Percentiles rank a stretch among this genome's conserved stretches.
These are phyloP conservation scores for Tympanoctomys barrerae DNA, from an alignment of 2,797 vertebrate species.

Conservation along the genomic window DNA sequence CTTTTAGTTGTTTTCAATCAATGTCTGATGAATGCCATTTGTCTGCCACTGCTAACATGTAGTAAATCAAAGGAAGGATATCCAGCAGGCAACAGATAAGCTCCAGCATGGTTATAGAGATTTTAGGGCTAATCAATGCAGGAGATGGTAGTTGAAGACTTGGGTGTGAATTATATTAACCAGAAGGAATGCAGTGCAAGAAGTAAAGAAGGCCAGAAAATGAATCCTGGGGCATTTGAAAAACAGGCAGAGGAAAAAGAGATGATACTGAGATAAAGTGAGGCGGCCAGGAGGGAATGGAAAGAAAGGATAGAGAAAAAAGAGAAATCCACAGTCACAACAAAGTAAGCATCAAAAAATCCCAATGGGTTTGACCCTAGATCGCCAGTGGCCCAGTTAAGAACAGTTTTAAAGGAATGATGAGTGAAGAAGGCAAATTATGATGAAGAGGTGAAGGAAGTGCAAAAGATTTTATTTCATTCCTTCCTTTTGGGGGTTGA, in stretches of 20 bases:
- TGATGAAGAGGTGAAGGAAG: not conserved
- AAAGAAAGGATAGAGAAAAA: not conserved
- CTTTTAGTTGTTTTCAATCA: not conserved
- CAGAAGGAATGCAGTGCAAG: constrained; percentile 60
- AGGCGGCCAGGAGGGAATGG: not conserved
- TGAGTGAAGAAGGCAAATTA: not conserved
- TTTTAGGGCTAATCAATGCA: not conserved
- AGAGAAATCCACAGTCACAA: not conserved
- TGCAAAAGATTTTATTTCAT: not conserved
- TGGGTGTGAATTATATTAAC: constrained; percentile 67
- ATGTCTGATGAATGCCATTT: not conserved
- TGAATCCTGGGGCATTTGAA: constrained; percentile 62
- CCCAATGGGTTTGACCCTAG: not conserved
- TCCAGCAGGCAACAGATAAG: constrained; percentile 21
- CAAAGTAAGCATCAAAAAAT: not conserved
- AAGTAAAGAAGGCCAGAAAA: constrained; percentile 56
- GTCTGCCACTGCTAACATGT: constrained; percentile 7
- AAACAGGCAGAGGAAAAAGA: constrained; percentile 39
- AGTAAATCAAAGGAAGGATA: constrained; percentile 59
- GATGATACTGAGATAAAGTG: not conserved
- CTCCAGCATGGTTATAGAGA: not conserved
- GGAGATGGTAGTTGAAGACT: constrained; percentile 55
- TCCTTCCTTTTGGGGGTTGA: not conserved
- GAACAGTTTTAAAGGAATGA: constrained; percentile 11
- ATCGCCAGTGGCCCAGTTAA: not conserved